Percentiles rank a stretch among this genome's conserved stretches.
Conservation (phyloP, 92 coral and sea anemone species). For the Paragorgia papillata region DNA sequence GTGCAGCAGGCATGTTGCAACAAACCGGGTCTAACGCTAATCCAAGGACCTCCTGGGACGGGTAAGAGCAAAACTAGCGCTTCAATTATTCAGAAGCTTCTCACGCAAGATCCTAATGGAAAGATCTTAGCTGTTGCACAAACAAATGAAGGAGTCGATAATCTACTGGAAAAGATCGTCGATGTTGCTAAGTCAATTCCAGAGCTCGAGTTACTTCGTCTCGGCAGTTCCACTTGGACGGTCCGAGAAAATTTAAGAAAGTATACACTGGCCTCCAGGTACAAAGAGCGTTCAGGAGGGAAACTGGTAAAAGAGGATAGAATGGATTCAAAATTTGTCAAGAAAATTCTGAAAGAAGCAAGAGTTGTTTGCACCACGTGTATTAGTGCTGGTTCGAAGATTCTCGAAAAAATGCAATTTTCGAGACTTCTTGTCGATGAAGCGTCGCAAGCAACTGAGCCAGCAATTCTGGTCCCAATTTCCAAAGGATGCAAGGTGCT, state of each 20-base stretch:
- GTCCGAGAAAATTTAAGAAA: conserved; percentile 61
- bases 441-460: conserved; percentile 90
- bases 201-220: conserved; percentile 56
- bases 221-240: conserved; percentile 78
- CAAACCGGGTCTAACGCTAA: conserved; percentile 54
- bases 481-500: conserved; percentile 60
- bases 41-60: conserved; percentile 93
- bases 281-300: conserved; percentile 49
- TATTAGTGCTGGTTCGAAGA: conserved; percentile 70
- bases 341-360: conserved; percentile 50
- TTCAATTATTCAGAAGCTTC: conserved; percentile 61
- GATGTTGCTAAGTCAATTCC: conserved; percentile 42
- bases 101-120: conserved; percentile 18
- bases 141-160: conserved; percentile 93
- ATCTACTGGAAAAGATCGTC: conserved; percentile 64
- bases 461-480: conserved; percentile 70
- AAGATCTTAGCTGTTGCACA: conserved; percentile 75
- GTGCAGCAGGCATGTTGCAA: conserved; percentile 52
- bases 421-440: conserved; percentile 74
- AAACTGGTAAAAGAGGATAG: conserved; percentile 50
- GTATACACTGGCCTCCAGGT: conserved; percentile 62
- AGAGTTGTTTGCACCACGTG: conserved; percentile 72
- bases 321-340: conserved; percentile 61
- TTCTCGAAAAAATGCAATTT: conserved; percentile 61
- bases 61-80: conserved; percentile 87